Base-by-base conservation (phyloP, 2,113 vertebrate genomes). In the Hippocampus guttulatus region DNA sequence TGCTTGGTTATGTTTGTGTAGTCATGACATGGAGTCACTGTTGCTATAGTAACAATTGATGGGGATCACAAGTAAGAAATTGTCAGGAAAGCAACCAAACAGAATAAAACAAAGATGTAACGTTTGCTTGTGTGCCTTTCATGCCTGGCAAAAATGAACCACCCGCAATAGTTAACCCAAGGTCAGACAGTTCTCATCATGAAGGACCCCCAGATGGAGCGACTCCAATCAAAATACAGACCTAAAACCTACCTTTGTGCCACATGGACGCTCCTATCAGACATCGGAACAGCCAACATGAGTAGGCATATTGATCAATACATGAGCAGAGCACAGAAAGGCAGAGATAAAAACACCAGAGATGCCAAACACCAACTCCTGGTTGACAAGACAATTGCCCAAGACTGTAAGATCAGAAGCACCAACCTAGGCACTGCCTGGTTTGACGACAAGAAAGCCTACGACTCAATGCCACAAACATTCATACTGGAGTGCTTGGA, bases 141-240 rank as follows among this genome's bases (percentile, higher is more conserved):
- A 77, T 68, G 78, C 74, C 61, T 70, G 77, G 41, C 70, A 38
- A 38, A 38, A 38, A 38, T 38, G 21, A 69, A n/a, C 20, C 61
- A 64, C 61, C 51, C 41, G 18, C 30, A 65, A n/a, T 60, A 20
- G 41, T 8, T 70, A 61, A 51, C 69, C 0, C 14, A 66, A 57
- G 51, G 51, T 20, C 18, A 12, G 5, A 67, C 43, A 38, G 18
- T 62, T 18, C 60, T 62, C 16, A 62, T 62, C 16, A 61, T 33
- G 0, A 61, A 33, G 0, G 23, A 57, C 23, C 54, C 23, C 8
- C 20, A 45, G 41, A 49, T 16, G 12, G 12, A 33, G 30, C 30
- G 14, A 45, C 11, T 47, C 45, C 45, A 47, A 47, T 47, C 12
- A 16, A 47, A 47, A 2, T 47, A 47, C 14, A 15, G 11, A 47